Conservation (phyloP, 1,140 invertebrate genomes). For the Brachionus calyciflorus region DNA sequence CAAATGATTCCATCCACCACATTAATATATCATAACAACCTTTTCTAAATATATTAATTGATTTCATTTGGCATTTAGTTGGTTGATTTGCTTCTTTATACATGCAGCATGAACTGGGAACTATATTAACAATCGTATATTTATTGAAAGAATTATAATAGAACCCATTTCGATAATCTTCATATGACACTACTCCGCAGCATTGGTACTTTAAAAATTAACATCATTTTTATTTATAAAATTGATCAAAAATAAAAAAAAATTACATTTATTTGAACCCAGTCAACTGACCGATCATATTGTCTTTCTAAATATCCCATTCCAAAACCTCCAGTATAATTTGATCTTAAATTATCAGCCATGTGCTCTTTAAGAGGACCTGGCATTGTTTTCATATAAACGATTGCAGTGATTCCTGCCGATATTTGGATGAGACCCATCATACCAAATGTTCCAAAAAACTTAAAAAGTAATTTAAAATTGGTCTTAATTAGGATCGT, state of each 20-base stretch:
- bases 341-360: conserved; percentile 45
- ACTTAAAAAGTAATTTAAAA: background rate
- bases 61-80: conserved; percentile 44
- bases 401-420: background rate
- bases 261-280: conserved; percentile 45
- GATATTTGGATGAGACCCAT: conserved; percentile 26
- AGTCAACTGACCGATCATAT: conserved; percentile 43
- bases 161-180: conserved; percentile 40
- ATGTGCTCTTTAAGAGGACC: conserved; percentile 36
- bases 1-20: conserved; percentile 47
- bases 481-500: no score
- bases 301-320: conserved; percentile 42
- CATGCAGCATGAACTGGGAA: conserved; percentile 39
- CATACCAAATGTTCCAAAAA: conserved; percentile 18
- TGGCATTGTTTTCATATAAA: conserved; percentile 37
- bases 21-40: conserved; percentile 45
- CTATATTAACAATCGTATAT: conserved; percentile 43
- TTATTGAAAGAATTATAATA: conserved; percentile 46
- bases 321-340: conserved; percentile 37
- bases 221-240: background rate
- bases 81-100: conserved; percentile 17
- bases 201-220: conserved; percentile 31
- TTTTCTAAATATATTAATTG: conserved; percentile 41
- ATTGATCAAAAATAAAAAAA: background rate
- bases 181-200: conserved; percentile 37